These are phyloP conservation scores for Muscicapa adusta DNA, from an alignment of 2,113 vertebrate species.

Conservation along the genomic window DNA sequence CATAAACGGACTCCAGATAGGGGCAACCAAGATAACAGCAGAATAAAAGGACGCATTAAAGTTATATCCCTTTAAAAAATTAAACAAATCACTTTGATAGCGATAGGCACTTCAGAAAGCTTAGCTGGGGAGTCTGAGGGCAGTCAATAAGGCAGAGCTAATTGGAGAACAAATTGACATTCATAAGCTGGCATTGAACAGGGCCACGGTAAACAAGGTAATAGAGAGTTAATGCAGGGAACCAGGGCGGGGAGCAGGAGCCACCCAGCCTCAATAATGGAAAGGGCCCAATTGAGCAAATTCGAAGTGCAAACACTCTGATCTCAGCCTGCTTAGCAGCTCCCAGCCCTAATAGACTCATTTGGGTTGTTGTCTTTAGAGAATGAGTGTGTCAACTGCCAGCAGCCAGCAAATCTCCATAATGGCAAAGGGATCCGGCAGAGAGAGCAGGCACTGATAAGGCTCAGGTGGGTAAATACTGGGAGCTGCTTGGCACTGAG, in stretches of 20 bases:
- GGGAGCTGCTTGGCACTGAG: slow-evolving; percentile 6
- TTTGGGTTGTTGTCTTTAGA: slow-evolving; percentile 20
- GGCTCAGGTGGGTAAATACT: slow-evolving; percentile 49
- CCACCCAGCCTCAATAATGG: slow-evolving; percentile 61
- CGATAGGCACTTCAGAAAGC: slow-evolving; percentile 73
- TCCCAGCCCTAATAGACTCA: background rate
- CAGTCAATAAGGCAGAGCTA: slow-evolving; percentile 78
- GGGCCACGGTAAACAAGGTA: slow-evolving; percentile 55
- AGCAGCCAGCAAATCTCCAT: background rate
- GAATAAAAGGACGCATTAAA: slow-evolving; percentile 75
- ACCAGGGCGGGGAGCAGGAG: slow-evolving; percentile 15
- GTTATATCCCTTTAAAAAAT: slow-evolving; percentile 71
- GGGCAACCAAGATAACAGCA: slow-evolving; percentile 70
- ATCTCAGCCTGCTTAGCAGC: slow-evolving; percentile 33
- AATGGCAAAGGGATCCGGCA: background rate
- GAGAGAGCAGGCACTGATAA: slow-evolving; percentile 38
- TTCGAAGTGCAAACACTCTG: slow-evolving; percentile 63
- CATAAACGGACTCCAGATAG: slow-evolving; percentile 54
- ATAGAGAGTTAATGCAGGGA: slow-evolving; percentile 70
- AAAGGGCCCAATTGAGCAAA: slow-evolving; percentile 65
- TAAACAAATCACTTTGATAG: slow-evolving; percentile 78
- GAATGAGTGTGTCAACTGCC: background rate
- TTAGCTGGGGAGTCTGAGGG: slow-evolving; percentile 68
- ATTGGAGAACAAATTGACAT: slow-evolving; percentile 78
- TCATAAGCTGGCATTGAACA: slow-evolving; percentile 54